Conservation (phyloP, 2,797 vertebrate genomes). For the Premnoplex brunnescens region DNA sequence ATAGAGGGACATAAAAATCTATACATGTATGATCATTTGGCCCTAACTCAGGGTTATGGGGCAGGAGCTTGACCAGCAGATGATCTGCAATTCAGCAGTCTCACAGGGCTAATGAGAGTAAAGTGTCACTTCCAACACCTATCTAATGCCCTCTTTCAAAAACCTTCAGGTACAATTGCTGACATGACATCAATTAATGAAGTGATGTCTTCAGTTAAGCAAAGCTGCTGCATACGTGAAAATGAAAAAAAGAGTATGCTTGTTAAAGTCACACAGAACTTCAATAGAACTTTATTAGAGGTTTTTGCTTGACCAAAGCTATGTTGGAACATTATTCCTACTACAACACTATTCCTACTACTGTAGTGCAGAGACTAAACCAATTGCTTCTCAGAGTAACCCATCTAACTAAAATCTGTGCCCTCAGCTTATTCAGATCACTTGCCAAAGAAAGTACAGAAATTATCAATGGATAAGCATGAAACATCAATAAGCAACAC, state of each 20-base stretch:
- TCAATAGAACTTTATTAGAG: background rate
- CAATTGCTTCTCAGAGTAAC: constrained; percentile 3
- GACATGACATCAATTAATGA: background rate
- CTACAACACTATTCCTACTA: background rate
- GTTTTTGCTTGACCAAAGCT: background rate
- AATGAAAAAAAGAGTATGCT: background rate
- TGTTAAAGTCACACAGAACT: background rate
- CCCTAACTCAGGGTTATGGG: background rate
- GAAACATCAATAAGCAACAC: background rate
- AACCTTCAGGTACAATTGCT: background rate
- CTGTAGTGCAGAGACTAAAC: background rate
- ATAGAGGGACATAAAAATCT: background rate
- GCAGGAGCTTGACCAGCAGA: background rate
- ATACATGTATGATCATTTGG: background rate
- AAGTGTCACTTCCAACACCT: background rate
- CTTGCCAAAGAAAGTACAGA: background rate
- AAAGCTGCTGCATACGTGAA: background rate
- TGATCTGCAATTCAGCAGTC: background rate
- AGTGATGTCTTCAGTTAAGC: background rate
- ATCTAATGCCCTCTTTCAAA: background rate
- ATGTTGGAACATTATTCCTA: background rate
- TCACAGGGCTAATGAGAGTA: background rate
- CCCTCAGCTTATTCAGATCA: background rate
- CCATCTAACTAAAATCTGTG: background rate
- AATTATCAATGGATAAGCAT: background rate